Conservation (phyloP, 2,797 vertebrate species). For the Gastrophryne carolinensis region DNA sequence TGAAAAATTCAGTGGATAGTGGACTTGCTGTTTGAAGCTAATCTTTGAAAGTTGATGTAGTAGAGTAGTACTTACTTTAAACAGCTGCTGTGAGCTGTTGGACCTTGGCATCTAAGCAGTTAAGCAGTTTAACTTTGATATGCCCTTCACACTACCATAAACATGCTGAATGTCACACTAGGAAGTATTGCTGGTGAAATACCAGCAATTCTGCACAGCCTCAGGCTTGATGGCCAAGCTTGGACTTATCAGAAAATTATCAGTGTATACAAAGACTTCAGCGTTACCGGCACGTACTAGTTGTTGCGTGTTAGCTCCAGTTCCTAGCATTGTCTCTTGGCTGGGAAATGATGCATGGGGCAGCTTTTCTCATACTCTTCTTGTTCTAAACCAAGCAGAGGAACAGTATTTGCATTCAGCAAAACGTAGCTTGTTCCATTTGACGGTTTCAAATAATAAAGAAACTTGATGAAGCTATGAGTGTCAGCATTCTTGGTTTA, state of each 20-base stretch:
- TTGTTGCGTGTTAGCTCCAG: neutral
- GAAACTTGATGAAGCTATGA: too few species aligned
- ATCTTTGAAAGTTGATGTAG: too few species aligned
- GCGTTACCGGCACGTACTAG: neutral
- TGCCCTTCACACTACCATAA: neutral
- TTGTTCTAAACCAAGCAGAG: neutral
- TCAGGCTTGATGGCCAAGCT: neutral
- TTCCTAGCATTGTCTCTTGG: neutral
- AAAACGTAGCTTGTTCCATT: neutral
- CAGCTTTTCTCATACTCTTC: neutral
- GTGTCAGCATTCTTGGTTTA: neutral
- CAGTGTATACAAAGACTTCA: slow-evolving; percentile 4
- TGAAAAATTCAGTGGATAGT: too few species aligned
- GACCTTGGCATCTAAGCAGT: too few species aligned
- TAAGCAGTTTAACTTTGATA: too few species aligned
- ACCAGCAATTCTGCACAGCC: neutral
- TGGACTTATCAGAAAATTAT: neutral
- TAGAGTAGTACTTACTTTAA: too few species aligned
- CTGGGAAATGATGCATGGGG: neutral
- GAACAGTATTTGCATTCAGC: neutral
- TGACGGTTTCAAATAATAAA: neutral
- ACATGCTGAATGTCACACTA: slow-evolving; percentile 7
- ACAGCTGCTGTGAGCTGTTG: too few species aligned
- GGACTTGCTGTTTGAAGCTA: too few species aligned
- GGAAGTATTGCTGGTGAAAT: neutral